Percentiles rank a stretch among this genome's conserved stretches.
Evolutionary conservation across 2,113 vertebrate genomes (phyloP).

Genomic region (Tetraodon nigroviridis): DNA sequence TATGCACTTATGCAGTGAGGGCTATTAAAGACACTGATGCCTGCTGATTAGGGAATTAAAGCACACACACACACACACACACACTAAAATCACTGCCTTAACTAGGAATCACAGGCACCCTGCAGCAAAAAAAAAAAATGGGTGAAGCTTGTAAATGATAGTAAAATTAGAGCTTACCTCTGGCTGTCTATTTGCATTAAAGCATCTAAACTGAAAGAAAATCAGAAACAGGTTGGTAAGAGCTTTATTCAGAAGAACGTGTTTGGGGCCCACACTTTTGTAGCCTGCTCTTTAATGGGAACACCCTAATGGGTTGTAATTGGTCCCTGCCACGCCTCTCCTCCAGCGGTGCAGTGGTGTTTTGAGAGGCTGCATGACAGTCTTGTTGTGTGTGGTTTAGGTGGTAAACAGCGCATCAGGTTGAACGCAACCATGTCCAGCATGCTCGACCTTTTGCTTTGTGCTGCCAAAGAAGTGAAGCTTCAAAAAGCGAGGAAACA

Average conservation of each 20-base stretch:
- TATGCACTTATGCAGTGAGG: conserved; percentile 64
- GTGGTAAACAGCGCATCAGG: conserved; percentile 83
- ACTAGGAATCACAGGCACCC: conserved; percentile 58
- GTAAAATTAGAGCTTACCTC: not conserved
- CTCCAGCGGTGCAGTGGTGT: conserved; percentile 87
- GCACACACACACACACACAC: conserved; percentile 30
- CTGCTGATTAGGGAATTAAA: conserved; percentile 70
- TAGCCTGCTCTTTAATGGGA: conserved; percentile 66
- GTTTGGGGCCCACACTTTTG: conserved; percentile 15
- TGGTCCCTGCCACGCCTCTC: conserved; percentile 73
- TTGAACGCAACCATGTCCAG: conserved; percentile 67
- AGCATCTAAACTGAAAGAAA: not conserved
- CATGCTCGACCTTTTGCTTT: conserved; percentile 69
- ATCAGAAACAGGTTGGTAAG: not conserved
- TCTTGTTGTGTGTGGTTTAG: conserved; percentile 84
- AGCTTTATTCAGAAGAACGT: conserved; percentile 1
- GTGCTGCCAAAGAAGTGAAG: conserved; percentile 80
- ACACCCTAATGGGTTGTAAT: conserved; percentile 73
- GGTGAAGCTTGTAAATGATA: conserved; percentile 14
- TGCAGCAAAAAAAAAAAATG: conserved; percentile 55
- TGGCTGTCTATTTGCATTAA: too few species aligned
- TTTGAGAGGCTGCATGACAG: conserved; percentile 84
- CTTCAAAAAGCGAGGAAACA: conserved; percentile 87
- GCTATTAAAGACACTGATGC: conserved; percentile 68
- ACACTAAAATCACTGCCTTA: conserved; percentile 42